phyloP scores from a whole-genome alignment of 2,888 invertebrate genomes.

The Lasius fuliginosus region DNA sequence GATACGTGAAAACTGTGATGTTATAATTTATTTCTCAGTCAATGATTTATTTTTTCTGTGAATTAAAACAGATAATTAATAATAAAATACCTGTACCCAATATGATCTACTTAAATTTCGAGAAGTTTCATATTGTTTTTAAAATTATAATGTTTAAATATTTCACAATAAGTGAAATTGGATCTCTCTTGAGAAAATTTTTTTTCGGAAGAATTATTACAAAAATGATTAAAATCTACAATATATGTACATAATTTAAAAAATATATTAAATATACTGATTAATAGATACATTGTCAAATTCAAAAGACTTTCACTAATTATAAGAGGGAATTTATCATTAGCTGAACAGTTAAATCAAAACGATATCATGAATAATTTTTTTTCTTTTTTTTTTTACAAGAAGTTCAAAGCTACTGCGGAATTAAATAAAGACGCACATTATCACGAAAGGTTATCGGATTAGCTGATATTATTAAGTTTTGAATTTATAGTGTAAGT shows the following conservation, averaged over 20 bases:
- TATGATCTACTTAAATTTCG: neutral
- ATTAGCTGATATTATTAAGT: constrained; percentile 13
- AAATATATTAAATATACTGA: constrained; percentile 1
- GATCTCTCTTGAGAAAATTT: neutral
- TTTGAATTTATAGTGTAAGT: constrained; percentile 10
- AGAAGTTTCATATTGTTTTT: neutral
- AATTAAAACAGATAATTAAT: neutral
- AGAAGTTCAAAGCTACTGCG: constrained; percentile 14
- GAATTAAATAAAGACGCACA: constrained; percentile 9
- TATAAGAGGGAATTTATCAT: neutral
- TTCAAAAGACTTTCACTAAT: neutral
- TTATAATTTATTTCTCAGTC: neutral
- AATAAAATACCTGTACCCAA: constrained; percentile 1
- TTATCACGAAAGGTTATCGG: constrained; percentile 26
- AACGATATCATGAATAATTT: neutral
- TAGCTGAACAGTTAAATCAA: neutral
- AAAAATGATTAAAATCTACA: neutral
- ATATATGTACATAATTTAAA: neutral
- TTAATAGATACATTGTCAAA: neutral
- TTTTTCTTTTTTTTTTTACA: neutral
- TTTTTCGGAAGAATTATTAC: neutral
- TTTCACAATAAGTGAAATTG: neutral
- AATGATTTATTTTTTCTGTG: neutral
- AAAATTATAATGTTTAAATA: neutral
- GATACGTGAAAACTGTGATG: constrained; percentile 7